These are phyloP conservation scores for Phorcus lineatus DNA, from an alignment of 2,888 invertebrate genomes.

Conservation along the genomic window DNA sequence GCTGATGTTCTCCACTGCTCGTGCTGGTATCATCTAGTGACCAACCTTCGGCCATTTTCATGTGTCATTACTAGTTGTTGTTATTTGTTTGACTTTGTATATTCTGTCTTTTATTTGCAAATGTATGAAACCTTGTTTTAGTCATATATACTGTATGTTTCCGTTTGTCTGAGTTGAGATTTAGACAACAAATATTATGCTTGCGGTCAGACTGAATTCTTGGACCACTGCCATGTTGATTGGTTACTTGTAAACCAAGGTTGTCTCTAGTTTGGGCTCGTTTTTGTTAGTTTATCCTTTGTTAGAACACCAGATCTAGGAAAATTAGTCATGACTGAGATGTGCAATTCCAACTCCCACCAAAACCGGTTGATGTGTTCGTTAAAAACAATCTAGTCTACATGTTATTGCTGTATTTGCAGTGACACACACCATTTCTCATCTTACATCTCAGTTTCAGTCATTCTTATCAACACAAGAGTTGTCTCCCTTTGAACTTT, in stretches of 20 bases:
- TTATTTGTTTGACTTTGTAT: slow-evolving; percentile 18
- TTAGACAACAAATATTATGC: not conserved
- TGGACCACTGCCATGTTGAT: not conserved
- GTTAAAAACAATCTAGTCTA: slow-evolving; percentile 19
- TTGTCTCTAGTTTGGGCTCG: not conserved
- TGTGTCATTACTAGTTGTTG: slow-evolving; percentile 19
- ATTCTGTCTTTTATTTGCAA: slow-evolving; percentile 22
- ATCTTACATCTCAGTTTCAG: slow-evolving; percentile 14
- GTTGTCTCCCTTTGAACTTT: not conserved
- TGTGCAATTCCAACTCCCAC: slow-evolving; percentile 16
- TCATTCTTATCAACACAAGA: slow-evolving; percentile 1
- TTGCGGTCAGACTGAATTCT: not conserved
- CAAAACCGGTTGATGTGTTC: slow-evolving; percentile 22
- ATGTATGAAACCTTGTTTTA: slow-evolving; percentile 10
- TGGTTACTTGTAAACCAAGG: not conserved
- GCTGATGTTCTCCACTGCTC: not conserved
- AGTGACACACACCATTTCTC: not conserved
- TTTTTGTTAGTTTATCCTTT: slow-evolving; percentile 4
- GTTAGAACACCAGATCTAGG: not conserved
- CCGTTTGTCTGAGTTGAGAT: not conserved
- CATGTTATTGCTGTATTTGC: not conserved
- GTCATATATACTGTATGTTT: slow-evolving; percentile 20
- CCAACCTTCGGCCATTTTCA: slow-evolving; percentile 13
- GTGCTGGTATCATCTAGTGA: not conserved
- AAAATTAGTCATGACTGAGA: slow-evolving; percentile 1